These are phyloP conservation scores for Catharus ustulatus DNA, from an alignment of 2,797 vertebrate genomes.

Conservation along the genomic window DNA sequence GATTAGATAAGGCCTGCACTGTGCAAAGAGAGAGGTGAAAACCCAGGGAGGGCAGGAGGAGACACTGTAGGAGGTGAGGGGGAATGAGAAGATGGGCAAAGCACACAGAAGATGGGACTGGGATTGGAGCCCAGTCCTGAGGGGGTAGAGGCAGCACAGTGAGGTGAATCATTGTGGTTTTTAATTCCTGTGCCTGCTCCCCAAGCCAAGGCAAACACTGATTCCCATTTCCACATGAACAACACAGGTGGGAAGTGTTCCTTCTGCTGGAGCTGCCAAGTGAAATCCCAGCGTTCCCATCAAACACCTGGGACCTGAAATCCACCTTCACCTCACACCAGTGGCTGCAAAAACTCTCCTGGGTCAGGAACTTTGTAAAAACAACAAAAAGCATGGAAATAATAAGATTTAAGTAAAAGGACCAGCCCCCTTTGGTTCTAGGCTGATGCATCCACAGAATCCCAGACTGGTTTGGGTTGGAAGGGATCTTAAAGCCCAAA, in stretches of 20 bases:
- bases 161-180: neutral
- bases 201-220: neutral
- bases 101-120: rapidly evolving
- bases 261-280: neutral
- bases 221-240: neutral
- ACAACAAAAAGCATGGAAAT: neutral
- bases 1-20: neutral
- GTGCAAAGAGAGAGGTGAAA: neutral
- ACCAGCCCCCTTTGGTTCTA: neutral
- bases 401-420: neutral
- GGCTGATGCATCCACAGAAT: neutral
- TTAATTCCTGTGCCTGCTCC: neutral
- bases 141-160: rapidly evolving
- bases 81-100: neutral
- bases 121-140: rapidly evolving
- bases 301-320: neutral
- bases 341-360: neutral
- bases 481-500: neutral
- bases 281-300: neutral
- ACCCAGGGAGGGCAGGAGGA: neutral
- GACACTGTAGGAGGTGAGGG: neutral
- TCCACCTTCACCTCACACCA: neutral
- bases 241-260: neutral
- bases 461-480: neutral
- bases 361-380: neutral